Evolutionary conservation across 2,113 vertebrate genomes (phyloP).

Genomic region (Saccopteryx leptura): DNA sequence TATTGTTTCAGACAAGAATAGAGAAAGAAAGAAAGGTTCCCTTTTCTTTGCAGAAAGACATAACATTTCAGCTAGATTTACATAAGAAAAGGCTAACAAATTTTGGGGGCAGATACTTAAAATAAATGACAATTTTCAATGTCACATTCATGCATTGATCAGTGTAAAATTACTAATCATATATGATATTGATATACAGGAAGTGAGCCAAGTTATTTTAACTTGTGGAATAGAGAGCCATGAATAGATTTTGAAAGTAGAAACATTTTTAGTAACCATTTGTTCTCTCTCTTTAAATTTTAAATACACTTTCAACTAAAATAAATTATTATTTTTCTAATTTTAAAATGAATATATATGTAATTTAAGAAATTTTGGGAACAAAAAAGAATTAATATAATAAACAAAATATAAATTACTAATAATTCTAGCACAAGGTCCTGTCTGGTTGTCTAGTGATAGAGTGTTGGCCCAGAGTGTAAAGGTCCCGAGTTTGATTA

Average conservation of each 20-base stretch:
- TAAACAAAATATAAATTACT: not conserved
- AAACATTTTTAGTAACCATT: not conserved
- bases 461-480: too few species aligned
- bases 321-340: slow-evolving; percentile 16
- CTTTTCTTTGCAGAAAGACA: slow-evolving; percentile 14
- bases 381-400: not conserved
- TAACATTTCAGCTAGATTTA: not conserved
- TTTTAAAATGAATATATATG: not conserved
- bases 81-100: not conserved
- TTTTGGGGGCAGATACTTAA: slow-evolving; percentile 14
- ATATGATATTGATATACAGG: not conserved
- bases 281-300: not conserved
- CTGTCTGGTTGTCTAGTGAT: too few species aligned
- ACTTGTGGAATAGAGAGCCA: not conserved
- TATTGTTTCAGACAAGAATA: slow-evolving; percentile 61
- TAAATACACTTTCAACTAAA: slow-evolving; percentile 16
- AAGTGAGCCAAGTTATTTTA: not conserved
- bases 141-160: not conserved
- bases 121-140: slow-evolving; percentile 16
- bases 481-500: too few species aligned
- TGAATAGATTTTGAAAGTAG: not conserved
- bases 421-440: not conserved
- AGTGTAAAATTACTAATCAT: not conserved
- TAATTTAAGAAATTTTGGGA: not conserved
- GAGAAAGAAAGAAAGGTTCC: not conserved